phyloP scores from a whole-genome alignment of 2,113 vertebrate species.

The Ceyx margarethae region DNA sequence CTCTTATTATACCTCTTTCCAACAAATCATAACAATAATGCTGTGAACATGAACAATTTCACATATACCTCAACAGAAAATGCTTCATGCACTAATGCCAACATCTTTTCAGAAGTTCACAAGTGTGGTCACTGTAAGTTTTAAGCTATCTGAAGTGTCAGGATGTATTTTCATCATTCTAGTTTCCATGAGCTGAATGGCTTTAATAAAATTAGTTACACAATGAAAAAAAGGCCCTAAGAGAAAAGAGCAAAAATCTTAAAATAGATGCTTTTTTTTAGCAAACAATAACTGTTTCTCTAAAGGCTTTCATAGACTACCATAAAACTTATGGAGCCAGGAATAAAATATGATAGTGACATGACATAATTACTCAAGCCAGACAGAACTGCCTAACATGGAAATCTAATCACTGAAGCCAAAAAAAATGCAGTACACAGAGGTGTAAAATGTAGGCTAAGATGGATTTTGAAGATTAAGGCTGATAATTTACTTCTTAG shows the following conservation, averaged over 20 bases:
- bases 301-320: not conserved
- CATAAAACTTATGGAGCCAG: not conserved
- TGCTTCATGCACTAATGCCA: not conserved
- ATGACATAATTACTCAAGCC: not conserved
- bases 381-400: not conserved
- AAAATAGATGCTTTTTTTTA: not conserved
- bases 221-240: not conserved
- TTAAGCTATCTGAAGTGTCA: not conserved
- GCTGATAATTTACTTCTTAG: not conserved
- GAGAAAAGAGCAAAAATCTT: not conserved
- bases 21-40: too few species aligned
- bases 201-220: conserved; percentile 14
- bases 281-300: not conserved
- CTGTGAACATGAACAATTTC: too few species aligned
- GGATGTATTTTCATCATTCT: not conserved
- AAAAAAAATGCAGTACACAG: not conserved
- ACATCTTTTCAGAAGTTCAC: not conserved
- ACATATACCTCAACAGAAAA: not conserved
- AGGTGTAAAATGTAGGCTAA: not conserved
- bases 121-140: not conserved
- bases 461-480: not conserved
- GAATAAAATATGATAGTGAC: not conserved
- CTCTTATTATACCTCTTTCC: too few species aligned
- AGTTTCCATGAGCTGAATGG: not conserved
- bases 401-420: not conserved